These are phyloP conservation scores for Pissodes strobi DNA, from an alignment of 1,140 invertebrate species.

Conservation along the genomic window DNA sequence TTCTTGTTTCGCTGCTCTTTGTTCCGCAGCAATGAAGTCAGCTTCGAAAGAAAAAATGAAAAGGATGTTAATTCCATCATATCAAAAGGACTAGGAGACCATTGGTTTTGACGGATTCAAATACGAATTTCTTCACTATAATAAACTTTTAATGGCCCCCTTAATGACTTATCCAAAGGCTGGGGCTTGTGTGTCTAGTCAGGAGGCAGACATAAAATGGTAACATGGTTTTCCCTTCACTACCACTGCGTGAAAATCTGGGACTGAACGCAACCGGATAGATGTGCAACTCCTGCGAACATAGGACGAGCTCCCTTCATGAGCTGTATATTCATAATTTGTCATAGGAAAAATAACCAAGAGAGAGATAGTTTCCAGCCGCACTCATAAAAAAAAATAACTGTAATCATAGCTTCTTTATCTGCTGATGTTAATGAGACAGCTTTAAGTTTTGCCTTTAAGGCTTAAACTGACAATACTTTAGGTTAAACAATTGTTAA, in stretches of 20 bases:
- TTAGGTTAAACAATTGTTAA: conserved; percentile 48
- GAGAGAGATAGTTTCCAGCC: conserved; percentile 47
- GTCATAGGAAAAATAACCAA: conserved; percentile 52
- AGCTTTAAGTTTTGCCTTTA: conserved; percentile 49
- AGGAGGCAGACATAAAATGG: background rate
- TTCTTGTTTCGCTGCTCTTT: background rate
- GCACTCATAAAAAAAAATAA: conserved; percentile 48
- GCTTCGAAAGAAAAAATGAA: background rate
- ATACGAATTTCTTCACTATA: too few relatives aligned
- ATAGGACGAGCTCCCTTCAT: conserved; percentile 51
- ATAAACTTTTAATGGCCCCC: conserved; percentile 10
- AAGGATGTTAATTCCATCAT: background rate
- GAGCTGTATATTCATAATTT: conserved; percentile 46
- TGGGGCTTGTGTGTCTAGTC: too few relatives aligned
- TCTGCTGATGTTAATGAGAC: conserved; percentile 41
- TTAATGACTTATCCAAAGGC: background rate
- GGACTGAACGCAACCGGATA: conserved; percentile 13
- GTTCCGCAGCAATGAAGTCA: background rate
- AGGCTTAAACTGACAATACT: conserved; percentile 43
- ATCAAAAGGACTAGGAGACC: background rate
- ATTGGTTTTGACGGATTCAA: background rate
- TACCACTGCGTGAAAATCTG: background rate
- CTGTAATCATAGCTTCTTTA: conserved; percentile 44
- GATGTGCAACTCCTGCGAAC: conserved; percentile 46
- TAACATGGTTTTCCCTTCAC: background rate